Base-by-base conservation (phyloP, 2,888 invertebrate species). In the Strigamia transsilvanica region DNA sequence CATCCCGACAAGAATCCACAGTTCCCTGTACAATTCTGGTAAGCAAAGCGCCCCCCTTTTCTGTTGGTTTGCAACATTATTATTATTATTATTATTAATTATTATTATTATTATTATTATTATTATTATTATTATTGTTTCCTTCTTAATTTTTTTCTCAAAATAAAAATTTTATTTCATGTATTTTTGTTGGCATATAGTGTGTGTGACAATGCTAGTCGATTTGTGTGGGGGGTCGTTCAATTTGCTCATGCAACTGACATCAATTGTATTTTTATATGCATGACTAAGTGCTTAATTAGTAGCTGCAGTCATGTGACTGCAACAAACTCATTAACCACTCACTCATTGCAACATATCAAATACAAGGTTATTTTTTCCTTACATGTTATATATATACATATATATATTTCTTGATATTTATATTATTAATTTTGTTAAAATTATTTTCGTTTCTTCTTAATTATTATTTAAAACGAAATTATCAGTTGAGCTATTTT, bases 71-170 rank as follows among this genome's bases (percentile, higher is more conserved):
- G n/a, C n/a, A n/a, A n/a, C n/a, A 34, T 79, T 79, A 78, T 79
- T 79, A 66, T 66, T 66, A 23, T 66, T 66, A 27, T 27, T 27
- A 27, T 27, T 13, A 73, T 73, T 73, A 73, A n/a, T 73, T 73
- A 73, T 73, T 73, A 73, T 73, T 56, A 73, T 73, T 27, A 27
- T 66, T 23, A 73, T 56, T 56, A 73, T 73, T 73, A 73, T 73
- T 73, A 73, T 73, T 73, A 73, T 73, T 73, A 73, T 73, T 73
- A 73, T 73, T 73, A 73, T 73, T 73, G 73, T 73, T 73, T 73
- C 73, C 27, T 73, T 73, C 27, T 73, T 73, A 73, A 73, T 73
- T 73, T 73, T 56, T 73, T 73, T 32, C 73, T 73, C 73, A 73
- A 73, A 73, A 73, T 73, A 73, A 73, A 73, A 73, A 73, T 73